Evolutionary conservation across 2,888 invertebrate species (phyloP).

Genomic region (Agrochola litura): DNA sequence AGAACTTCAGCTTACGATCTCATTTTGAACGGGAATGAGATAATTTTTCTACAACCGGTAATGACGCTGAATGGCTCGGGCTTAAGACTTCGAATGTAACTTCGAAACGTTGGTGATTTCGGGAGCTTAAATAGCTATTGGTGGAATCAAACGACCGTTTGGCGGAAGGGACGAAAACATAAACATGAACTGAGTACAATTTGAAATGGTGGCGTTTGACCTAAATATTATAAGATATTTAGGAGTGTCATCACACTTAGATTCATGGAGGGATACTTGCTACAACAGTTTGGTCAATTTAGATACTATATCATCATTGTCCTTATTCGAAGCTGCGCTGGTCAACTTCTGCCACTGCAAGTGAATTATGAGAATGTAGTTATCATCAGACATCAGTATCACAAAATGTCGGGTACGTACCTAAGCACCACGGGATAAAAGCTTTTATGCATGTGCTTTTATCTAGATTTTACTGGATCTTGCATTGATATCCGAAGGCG

Average conservation of each 20-base stretch:
- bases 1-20: conserved; percentile 64
- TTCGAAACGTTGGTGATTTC: conserved; percentile 56
- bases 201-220: conserved; percentile 54
- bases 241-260: conserved; percentile 48
- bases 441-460: background rate
- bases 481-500: background rate
- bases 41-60: conserved; percentile 64
- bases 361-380: background rate
- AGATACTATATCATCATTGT: conserved; percentile 7
- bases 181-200: conserved; percentile 56
- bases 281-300: conserved; percentile 10
- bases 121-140: conserved; percentile 57
- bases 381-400: no score
- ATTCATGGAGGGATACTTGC: conserved; percentile 13
- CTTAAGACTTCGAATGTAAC: conserved; percentile 52
- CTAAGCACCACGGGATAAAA: background rate
- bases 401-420: background rate
- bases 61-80: conserved; percentile 52
- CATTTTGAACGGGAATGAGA: conserved; percentile 64
- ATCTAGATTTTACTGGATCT: background rate
- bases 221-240: conserved; percentile 57
- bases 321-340: background rate
- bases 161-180: conserved; percentile 43
- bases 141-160: conserved; percentile 53
- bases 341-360: background rate